Evolutionary conservation across 2,113 vertebrate genomes (phyloP).

Genomic region (Strix uralensis): DNA sequence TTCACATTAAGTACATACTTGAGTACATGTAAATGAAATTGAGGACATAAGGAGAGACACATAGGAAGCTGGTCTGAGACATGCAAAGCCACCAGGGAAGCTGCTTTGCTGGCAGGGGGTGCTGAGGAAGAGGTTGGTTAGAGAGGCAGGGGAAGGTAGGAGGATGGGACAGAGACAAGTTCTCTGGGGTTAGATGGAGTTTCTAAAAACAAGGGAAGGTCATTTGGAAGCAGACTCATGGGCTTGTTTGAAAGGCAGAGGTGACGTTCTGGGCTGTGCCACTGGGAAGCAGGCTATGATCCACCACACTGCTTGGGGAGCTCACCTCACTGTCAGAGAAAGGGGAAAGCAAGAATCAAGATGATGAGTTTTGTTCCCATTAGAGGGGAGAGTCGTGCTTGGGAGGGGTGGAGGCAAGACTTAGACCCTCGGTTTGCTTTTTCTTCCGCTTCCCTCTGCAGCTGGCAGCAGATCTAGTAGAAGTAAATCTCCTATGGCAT

Average conservation of each 20-base stretch:
- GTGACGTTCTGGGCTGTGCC: background rate
- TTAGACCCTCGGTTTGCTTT: background rate
- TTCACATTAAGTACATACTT: background rate
- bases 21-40: background rate
- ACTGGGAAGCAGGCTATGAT: background rate
- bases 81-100: background rate
- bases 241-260: background rate
- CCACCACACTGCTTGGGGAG: background rate
- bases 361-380: background rate
- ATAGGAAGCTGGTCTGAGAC: background rate
- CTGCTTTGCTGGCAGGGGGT: background rate
- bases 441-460: background rate
- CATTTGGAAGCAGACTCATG: background rate
- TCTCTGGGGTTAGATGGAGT: background rate
- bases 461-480: background rate
- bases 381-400: background rate
- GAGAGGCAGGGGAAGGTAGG: background rate
- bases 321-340: background rate
- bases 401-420: background rate
- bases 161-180: background rate
- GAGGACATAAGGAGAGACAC: accelerated
- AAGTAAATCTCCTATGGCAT: background rate
- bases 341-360: background rate
- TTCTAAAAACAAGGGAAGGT: background rate
- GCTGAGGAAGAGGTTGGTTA: background rate